Base-by-base conservation (phyloP, 2,113 vertebrate genomes). In the Pogonocichla stellata region DNA sequence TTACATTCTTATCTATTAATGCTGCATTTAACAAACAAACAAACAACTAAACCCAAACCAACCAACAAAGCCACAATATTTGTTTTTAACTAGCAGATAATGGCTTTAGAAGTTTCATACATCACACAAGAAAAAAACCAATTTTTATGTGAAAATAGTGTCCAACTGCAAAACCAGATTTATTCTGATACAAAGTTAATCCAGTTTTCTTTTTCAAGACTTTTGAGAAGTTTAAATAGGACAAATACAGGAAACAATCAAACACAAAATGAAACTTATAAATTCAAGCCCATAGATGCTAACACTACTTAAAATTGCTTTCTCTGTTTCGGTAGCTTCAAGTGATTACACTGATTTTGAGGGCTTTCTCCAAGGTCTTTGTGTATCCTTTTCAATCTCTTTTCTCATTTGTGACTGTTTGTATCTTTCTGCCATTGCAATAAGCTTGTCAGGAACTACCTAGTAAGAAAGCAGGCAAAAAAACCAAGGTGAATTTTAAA, bases 391-490 rank as follows among this genome's bases (percentile, higher is more conserved):
- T 93, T 98, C 99, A 20, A 54, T 95, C 96, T 98, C 98, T 95
- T 62, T 98, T 80, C 96, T 98, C 34, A 95, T 58, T 82, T 97
- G 97, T 95, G 98, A 97, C 58, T 98, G 98, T 64, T 98, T 98
- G 19, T 98, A 99, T 91, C 99, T 97, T 80, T 99, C 98, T 54
- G 99, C 99, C 99, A 99, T 99, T 24, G 97, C 94, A 53, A 98
- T 79, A 84, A 99, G 98, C 57, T 99, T 98, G 1, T 98, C 97
- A 24, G 99, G 99, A 78, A 99, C 97, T 6, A 97, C 98, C 99
- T 99, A 93, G 36, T 47, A 93, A 95, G 38, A 93, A 93, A 80
- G 61, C 22, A 94, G 50, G 42, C 33, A 77, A 23, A 56, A 88
- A 42, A 19, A 58, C 2, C 45, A 86, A 77, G 10, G 22, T 77